Percentiles rank a stretch among this genome's conserved stretches.
Conservation (phyloP, 2,113 vertebrate genomes). For the Chlorodrepanis virens region DNA sequence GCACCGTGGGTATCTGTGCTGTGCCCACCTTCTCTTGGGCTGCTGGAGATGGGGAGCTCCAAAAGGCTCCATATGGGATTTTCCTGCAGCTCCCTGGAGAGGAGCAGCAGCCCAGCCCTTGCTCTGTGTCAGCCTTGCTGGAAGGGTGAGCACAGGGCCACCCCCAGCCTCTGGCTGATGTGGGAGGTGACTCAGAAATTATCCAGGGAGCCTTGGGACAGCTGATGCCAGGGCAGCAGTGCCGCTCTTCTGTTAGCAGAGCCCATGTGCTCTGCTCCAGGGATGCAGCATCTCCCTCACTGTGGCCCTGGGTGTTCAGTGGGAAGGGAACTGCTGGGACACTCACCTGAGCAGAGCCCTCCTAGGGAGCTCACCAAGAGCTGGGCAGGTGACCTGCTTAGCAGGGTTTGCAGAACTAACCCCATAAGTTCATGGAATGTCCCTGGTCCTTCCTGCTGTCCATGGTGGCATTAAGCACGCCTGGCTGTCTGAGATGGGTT, state of each 20-base stretch:
- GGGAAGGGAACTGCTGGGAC: not conserved
- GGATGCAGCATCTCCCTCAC: fast-evolving
- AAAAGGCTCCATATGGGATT: fast-evolving
- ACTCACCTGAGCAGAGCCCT: not conserved
- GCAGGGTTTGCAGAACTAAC: not conserved
- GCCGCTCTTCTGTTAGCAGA: fast-evolving
- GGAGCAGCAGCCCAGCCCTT: not conserved
- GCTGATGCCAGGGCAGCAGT: not conserved
- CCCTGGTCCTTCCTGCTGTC: not conserved
- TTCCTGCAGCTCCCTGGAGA: not conserved
- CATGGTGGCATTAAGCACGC: not conserved
- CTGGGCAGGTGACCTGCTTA: not conserved
- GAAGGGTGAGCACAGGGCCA: fast-evolving
- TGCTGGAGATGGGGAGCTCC: not conserved
- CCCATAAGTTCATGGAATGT: too few species aligned
- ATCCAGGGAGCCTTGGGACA: not conserved
- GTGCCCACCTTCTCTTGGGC: not conserved
- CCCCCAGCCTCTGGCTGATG: not conserved
- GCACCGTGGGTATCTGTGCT: fast-evolving
- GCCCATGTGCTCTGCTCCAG: not conserved
- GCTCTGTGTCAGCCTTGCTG: fast-evolving
- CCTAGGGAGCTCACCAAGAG: not conserved
- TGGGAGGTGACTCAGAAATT: fast-evolving
- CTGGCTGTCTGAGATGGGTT: fast-evolving
- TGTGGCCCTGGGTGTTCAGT: fast-evolving